Evolutionary conservation across 1,140 invertebrate species (phyloP).

Genomic region (Muscidifurax raptorellus): DNA sequence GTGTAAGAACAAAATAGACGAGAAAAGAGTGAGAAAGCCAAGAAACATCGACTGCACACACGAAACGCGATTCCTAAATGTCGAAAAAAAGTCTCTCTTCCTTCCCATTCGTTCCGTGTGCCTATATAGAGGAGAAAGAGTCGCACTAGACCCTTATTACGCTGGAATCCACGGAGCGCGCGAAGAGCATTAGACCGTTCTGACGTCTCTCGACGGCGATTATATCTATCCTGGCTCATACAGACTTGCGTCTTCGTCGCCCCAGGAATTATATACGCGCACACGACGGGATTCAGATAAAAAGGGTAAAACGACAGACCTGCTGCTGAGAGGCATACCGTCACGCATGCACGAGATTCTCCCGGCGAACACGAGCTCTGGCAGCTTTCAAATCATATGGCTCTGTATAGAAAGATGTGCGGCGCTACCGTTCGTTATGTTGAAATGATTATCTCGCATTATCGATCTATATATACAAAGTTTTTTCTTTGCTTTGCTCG

Average conservation of each 20-base stretch:
- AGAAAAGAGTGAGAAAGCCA: neutral
- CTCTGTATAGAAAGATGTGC: neutral
- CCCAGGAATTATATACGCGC: conserved; percentile 1
- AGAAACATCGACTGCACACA: neutral
- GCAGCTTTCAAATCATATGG: neutral
- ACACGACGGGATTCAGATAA: neutral
- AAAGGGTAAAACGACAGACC: neutral
- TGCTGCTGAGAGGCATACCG: conserved; percentile 9
- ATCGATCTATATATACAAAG: neutral
- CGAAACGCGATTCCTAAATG: neutral
- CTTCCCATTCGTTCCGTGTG: neutral
- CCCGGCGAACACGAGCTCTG: neutral
- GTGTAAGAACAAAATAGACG: neutral
- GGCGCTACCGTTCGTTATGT: neutral
- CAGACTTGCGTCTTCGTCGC: neutral
- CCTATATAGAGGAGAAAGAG: neutral
- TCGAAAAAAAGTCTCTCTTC: neutral
- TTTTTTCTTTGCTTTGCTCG: neutral
- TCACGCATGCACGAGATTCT: conserved; percentile 39
- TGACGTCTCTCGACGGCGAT: neutral
- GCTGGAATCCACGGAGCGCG: conserved; percentile 59
- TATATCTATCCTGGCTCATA: conserved; percentile 16
- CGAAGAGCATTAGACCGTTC: conserved; percentile 7
- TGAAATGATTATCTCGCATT: neutral
- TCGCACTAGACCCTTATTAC: conserved; percentile 63